A percentile compares a stretch with the other conserved stretches of the same genome.
Conservation (phyloP, 2,888 invertebrate species). For the Fragum sueziense region DNA sequence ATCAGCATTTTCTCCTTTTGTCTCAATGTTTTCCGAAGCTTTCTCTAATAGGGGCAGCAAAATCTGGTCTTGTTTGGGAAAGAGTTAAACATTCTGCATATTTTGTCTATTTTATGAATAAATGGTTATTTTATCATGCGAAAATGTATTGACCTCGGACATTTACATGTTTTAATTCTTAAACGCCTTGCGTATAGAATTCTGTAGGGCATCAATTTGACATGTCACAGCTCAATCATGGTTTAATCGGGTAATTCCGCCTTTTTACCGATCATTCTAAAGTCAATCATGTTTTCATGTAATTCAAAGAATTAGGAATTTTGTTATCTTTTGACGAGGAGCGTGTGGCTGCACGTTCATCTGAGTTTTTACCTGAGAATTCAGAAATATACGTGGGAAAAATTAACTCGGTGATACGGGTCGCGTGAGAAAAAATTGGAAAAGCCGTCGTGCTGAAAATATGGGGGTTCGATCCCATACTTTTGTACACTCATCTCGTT, state of each 20-base stretch:
- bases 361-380: slow-evolving; percentile 5
- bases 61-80: no score
- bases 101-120: no score
- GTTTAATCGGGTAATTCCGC: slow-evolving; percentile 19
- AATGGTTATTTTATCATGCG: no score
- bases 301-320: not conserved
- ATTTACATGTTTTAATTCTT: no score
- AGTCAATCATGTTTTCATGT: slow-evolving; percentile 10
- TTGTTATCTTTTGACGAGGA: slow-evolving; percentile 12
- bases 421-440: not conserved
- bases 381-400: slow-evolving; percentile 16
- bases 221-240: not conserved
- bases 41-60: no score
- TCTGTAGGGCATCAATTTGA: no score
- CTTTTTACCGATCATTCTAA: slow-evolving; percentile 13
- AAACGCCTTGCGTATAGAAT: no score
- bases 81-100: no score
- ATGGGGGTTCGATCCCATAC: slow-evolving; percentile 8
- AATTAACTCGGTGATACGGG: not conserved
- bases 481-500: no score
- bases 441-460: not conserved
- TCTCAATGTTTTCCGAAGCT: no score
- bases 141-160: no score
- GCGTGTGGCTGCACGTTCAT: not conserved
- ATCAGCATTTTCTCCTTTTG: not conserved